Evolutionary conservation across 1,140 invertebrate genomes (phyloP), one percentile per base, ranked within the genome.

Genomic region (Drosophila bocqueti): DNA sequence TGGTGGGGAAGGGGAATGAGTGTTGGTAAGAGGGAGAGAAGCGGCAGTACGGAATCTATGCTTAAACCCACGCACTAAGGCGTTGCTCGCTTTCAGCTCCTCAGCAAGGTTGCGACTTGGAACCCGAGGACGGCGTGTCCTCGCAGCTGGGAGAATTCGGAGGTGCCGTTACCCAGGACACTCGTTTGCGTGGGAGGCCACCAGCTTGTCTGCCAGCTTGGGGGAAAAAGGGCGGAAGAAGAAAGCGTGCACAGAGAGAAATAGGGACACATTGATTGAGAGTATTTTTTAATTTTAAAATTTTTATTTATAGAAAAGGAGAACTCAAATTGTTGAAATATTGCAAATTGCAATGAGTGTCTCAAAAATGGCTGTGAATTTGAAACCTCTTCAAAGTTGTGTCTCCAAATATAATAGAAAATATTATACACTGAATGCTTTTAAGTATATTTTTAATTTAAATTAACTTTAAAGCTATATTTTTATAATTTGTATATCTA

Each of bases 111-210:
- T 68, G 36, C 58, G 45, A 52, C 36, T 71, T 36, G 62, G 24
- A 40, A 40, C 9, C 36, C 54, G 54, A 57, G 54, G 31, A 64
- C 52, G 54, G 24, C 18, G 54, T 40, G 52, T 31, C 61, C 21
- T 65, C 26, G 59, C 8, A 34, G 29, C 21, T 5, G 10, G 58
- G 29, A 42, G 31, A 36, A 31, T 31, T 15, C 38, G 11, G 38
- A 59, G 57, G 57, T 43, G 60, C 31, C 61, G 52, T 68, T 71
- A 52, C 69, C 72, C 57, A 75, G 69, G 69, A 75, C 69, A 34
- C 49, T 31, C 38, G 57, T 42, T 42, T 29, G 74, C 74, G 74
- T 76, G 71, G 71, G 61, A 46, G 47, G 64, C 67, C 40, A 68
- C 40, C 36, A 42, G 63, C 45, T 42, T 38, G 60, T 68, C 60